These are phyloP conservation scores for Pyxicephalus adspersus DNA, from an alignment of 2,113 vertebrate genomes.

Conservation along the genomic window DNA sequence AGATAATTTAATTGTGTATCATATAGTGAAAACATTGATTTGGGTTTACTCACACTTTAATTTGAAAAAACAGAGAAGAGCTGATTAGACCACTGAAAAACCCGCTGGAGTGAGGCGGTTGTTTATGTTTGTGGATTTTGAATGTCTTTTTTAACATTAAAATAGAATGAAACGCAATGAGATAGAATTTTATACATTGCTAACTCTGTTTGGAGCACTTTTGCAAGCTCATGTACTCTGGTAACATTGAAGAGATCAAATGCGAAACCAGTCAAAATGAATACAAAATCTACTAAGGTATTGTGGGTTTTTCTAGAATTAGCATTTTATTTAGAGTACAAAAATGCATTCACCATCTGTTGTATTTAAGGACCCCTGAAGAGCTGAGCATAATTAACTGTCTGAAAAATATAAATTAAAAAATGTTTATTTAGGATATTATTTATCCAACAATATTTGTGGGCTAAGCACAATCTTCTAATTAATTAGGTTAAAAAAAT, in stretches of 20 bases:
- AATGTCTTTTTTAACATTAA: slow-evolving; percentile 9
- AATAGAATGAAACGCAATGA: slow-evolving; percentile 12
- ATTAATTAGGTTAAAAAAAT: slow-evolving; percentile 59
- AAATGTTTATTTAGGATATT: slow-evolving; percentile 36
- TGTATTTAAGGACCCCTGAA: slow-evolving; percentile 14
- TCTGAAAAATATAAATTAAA: accelerated
- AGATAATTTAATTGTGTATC: too few species aligned
- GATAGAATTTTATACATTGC: neutral
- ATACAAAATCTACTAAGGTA: slow-evolving; percentile 11
- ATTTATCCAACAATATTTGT: slow-evolving; percentile 14
- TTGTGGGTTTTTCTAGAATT: slow-evolving; percentile 14
- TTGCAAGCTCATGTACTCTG: slow-evolving; percentile 40
- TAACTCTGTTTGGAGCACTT: slow-evolving; percentile 37
- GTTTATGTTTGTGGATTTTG: neutral
- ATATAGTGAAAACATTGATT: too few species aligned
- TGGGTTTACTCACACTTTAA: too few species aligned
- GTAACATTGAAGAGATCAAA: slow-evolving; percentile 51
- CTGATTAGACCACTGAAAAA: too few species aligned
- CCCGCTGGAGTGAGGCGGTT: neutral
- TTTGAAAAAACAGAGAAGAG: too few species aligned
- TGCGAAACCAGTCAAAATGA: slow-evolving; percentile 1
- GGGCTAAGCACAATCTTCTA: neutral
- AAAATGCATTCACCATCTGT: slow-evolving; percentile 53
- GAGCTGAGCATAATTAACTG: slow-evolving; percentile 34
- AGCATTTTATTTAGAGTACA: slow-evolving; percentile 40